Base-by-base conservation (phyloP, 2,888 invertebrate genomes). In the Mesoligia furuncula region DNA sequence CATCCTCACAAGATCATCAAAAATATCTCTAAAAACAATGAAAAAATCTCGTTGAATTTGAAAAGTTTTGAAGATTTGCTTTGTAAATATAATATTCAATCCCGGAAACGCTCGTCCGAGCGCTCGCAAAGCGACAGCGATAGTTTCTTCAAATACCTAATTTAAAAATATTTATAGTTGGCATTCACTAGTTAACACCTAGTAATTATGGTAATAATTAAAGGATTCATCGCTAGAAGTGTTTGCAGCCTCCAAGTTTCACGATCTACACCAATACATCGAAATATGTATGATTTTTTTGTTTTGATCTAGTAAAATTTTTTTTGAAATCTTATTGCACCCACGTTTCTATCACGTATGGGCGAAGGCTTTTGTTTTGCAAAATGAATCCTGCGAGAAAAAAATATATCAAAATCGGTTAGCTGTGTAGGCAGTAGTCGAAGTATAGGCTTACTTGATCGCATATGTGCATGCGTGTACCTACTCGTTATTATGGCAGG, bases 1-100 rank as follows among this genome's bases (percentile, higher is more conserved):
- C 94, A 98, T 95, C 80, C 96, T 97, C 66, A 97, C 98, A 75
- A 99, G 94, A 80, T 98, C 98, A 92, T 99, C 98, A 94, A 99
- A 99, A 87, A 99, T 99, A 91, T 99, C 99, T 88, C 98, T 98
- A 87, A 82, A 79, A 24, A 27, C 15, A 51, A 65, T 11, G 8
- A 45, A 36, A 64, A 42, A 42, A 57, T n/a, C 0, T 42, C 9
- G 5, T 51, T 36, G 27, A 20, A 77, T 39, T 54, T n/a, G 11
- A n/a, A 42, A 39, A 20, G 7, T 6, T 66, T 48, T 5, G 3
- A 27, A 39, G 9, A 27, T 27, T 65, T n/a, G 24, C 13, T 75
- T 61, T 48, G 13, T 24, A 24, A 51, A 39, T 75, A 62, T 9
- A 45, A 39, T n/a, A n/a, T 27, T 24, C 6, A 59, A 73, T 27